These are phyloP conservation scores for Busseola fusca DNA, from an alignment of 2,888 invertebrate species.

Conservation along the genomic window DNA sequence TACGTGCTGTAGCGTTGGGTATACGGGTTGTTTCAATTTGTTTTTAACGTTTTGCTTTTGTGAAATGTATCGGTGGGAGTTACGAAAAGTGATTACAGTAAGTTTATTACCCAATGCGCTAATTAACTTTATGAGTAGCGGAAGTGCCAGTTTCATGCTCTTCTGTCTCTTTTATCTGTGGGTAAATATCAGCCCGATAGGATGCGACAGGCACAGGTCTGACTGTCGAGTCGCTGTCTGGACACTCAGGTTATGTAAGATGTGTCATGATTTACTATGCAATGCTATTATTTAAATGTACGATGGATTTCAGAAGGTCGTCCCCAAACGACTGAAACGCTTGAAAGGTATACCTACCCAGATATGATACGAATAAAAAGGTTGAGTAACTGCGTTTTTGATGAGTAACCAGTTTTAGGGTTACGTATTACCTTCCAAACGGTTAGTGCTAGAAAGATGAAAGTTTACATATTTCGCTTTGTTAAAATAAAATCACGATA, in stretches of 20 bases:
- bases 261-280: background rate
- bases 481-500: too few relatives aligned
- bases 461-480: too few relatives aligned
- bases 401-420: background rate
- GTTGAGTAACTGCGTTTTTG: background rate
- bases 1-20: slow-evolving; percentile 12
- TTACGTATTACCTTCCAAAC: too few relatives aligned
- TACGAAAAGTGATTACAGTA: background rate
- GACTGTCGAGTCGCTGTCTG: background rate
- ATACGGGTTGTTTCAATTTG: slow-evolving; percentile 13
- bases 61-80: slow-evolving; percentile 15
- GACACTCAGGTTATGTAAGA: background rate
- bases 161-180: background rate
- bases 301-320: too few relatives aligned
- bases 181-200: too few relatives aligned
- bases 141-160: background rate
- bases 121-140: background rate
- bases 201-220: background rate
- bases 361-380: background rate
- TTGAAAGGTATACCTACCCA: too few relatives aligned
- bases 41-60: slow-evolving; percentile 11
- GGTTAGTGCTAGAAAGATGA: too few relatives aligned
- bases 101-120: slow-evolving; percentile 1
- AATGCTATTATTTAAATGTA: background rate
- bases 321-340: background rate